Conservation (phyloP, 1,140 invertebrate species). For the Zeugodacus cucurbitae region DNA sequence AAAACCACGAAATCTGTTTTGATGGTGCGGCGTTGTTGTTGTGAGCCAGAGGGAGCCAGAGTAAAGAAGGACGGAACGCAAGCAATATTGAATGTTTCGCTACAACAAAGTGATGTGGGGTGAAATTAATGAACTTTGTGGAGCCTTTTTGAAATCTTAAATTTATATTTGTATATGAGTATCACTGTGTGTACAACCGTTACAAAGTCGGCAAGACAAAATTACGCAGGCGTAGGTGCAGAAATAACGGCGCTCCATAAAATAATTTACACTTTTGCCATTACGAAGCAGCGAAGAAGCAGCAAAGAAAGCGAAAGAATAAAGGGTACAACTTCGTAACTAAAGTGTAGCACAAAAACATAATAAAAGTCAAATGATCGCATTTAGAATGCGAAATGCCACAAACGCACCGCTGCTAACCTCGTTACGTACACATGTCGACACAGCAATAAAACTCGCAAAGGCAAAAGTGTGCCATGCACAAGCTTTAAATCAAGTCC, state of each 20-base stretch:
- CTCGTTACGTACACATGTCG: constrained; percentile 14
- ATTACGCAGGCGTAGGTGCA: not conserved
- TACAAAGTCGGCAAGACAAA: not conserved
- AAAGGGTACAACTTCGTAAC: not conserved
- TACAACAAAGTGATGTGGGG: not conserved
- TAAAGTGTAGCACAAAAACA: not conserved
- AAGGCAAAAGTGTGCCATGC: not conserved
- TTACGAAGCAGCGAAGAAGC: not conserved
- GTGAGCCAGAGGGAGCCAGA: not conserved
- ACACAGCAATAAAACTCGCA: constrained; percentile 18
- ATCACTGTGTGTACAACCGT: not conserved
- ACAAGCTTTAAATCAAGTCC: constrained; percentile 42
- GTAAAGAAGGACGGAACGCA: not conserved
- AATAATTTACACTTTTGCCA: constrained; percentile 52
- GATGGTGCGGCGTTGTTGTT: not conserved
- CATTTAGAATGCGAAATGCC: not conserved
- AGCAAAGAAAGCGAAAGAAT: not conserved
- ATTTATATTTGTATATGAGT: not conserved
- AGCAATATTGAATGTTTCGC: not conserved
- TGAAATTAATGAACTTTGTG: not conserved
- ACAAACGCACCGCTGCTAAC: not conserved
- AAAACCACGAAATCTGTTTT: not conserved
- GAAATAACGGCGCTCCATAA: constrained; percentile 64
- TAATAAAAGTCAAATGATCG: constrained; percentile 14
- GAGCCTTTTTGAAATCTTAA: not conserved